Evolutionary conservation across 2,888 invertebrate genomes (phyloP).

Genomic region (Chromoteleia sp.): DNA sequence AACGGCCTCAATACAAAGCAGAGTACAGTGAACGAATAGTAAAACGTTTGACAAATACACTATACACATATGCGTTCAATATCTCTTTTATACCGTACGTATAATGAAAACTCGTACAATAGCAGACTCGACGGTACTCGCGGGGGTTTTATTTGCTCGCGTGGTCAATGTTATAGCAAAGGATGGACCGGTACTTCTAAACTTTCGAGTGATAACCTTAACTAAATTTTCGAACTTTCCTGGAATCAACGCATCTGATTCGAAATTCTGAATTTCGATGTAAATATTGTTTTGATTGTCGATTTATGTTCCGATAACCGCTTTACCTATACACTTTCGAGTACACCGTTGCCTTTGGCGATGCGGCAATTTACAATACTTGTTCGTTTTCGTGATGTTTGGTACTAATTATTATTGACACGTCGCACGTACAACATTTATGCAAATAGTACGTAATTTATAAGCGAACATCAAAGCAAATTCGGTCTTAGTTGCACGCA

Average conservation of each 20-base stretch:
- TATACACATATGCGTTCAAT: slow-evolving; percentile 62
- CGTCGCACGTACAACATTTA: neutral
- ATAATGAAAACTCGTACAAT: slow-evolving; percentile 69
- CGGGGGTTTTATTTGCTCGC: slow-evolving; percentile 62
- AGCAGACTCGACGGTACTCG: slow-evolving; percentile 63
- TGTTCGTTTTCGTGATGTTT: neutral
- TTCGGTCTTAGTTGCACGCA: neutral
- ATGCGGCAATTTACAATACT: neutral
- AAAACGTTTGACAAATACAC: slow-evolving; percentile 68
- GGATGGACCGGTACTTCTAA: slow-evolving; percentile 41
- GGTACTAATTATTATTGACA: neutral
- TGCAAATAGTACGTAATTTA: neutral
- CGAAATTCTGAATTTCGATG: slow-evolving; percentile 12
- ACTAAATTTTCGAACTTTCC: slow-evolving; percentile 49
- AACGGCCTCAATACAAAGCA: slow-evolving; percentile 51
- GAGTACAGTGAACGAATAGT: slow-evolving; percentile 51
- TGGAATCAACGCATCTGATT: slow-evolving; percentile 31
- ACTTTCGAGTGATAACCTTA: slow-evolving; percentile 60
- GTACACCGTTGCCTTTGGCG: too few species aligned
- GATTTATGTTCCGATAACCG: neutral
- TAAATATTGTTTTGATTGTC: slow-evolving; percentile 6
- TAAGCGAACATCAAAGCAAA: neutral
- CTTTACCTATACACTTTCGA: neutral
- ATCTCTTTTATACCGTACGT: slow-evolving; percentile 62
- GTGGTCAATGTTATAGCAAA: slow-evolving; percentile 63